Evolutionary conservation across 1,140 invertebrate species (phyloP).

Genomic region (Lordiphosa mommai): DNA sequence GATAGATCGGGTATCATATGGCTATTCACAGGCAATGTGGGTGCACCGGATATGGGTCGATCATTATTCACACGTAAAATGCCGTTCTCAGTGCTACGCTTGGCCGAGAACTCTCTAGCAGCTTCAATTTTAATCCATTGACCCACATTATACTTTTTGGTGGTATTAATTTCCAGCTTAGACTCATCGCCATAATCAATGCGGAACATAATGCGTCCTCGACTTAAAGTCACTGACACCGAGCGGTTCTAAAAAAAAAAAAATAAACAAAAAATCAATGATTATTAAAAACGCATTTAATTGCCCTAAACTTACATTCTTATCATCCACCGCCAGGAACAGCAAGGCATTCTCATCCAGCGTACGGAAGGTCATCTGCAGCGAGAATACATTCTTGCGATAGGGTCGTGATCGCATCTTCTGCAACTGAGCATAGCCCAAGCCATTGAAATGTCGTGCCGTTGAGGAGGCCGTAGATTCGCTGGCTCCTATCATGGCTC

Average conservation of each 20-base stretch:
- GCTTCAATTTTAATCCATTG: slow-evolving; percentile 89
- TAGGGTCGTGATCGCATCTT: slow-evolving; percentile 83
- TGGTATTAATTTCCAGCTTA: slow-evolving; percentile 84
- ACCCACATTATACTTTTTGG: slow-evolving; percentile 89
- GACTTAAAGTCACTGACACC: slow-evolving; percentile 87
- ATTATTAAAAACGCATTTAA: not conserved
- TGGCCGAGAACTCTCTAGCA: slow-evolving; percentile 81
- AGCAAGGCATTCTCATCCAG: slow-evolving; percentile 93
- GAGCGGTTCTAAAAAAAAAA: slow-evolving; percentile 84
- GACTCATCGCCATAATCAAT: slow-evolving; percentile 86
- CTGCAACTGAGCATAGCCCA: slow-evolving; percentile 87
- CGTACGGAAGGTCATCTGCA: slow-evolving; percentile 91
- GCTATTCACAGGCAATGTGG: slow-evolving; percentile 82
- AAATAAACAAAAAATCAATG: not conserved
- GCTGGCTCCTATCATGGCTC: slow-evolving; percentile 68
- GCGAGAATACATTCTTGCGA: slow-evolving; percentile 86
- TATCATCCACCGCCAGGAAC: slow-evolving; percentile 89
- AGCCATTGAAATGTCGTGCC: slow-evolving; percentile 85
- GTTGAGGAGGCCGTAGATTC: slow-evolving; percentile 62
- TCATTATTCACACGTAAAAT: slow-evolving; percentile 87
- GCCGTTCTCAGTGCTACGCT: slow-evolving; percentile 82
- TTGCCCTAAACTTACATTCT: slow-evolving; percentile 80
- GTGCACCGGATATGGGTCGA: slow-evolving; percentile 83
- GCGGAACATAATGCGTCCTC: slow-evolving; percentile 88
- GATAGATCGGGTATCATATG: slow-evolving; percentile 84